Base-by-base conservation (phyloP, 2,888 invertebrate species). In the Pachydiplax longipennis region DNA sequence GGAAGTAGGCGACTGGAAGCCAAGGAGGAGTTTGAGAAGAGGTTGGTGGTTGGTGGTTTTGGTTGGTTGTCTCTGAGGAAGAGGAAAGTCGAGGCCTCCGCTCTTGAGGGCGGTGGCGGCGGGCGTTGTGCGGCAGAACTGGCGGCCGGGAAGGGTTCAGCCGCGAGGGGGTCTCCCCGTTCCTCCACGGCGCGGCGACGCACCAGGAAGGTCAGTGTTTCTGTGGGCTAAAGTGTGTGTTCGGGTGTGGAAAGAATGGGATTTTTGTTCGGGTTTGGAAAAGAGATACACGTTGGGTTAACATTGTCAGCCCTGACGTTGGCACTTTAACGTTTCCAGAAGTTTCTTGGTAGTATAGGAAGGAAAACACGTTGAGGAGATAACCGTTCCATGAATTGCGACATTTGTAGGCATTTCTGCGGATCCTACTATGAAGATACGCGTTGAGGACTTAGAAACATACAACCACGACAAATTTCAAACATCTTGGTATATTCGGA, bases 111-210 rank as follows among this genome's bases (percentile, higher is more conserved):
- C 61, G 87, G 87, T 35, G 87, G 87, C 61, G 87, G 87, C 31
- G 37, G 37, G 61, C 61, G n/a, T 15, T 22, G 58, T 37, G 61
- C 37, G 87, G 61, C 87, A 87, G 87, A 61, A 93, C 94, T 90
- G 93, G 93, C 87, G 94, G 93, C 91, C 93, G 93, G 37, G 91
- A 91, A 48, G 92, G 92, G 48, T 91, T 91, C 53, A 91, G 91
- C 40, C 90, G 91, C 73, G 92, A 92, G 90, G 91, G 92, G 87
- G 81, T 91, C 91, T n/a, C n/a, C 90, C 90, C 91, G 92, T 73
- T 92, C 92, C 91, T 91, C 92, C 90, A 92, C 91, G 80, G 91
- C 91, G 35, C 92, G 91, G 91, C 92, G 91, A 91, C 92, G 92
- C 91, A 91, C 81, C 82, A 87, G 87, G 65, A 87, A 87, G 87